Evolutionary conservation across 1,140 invertebrate species (phyloP).

Genomic region (Idris sp.): DNA sequence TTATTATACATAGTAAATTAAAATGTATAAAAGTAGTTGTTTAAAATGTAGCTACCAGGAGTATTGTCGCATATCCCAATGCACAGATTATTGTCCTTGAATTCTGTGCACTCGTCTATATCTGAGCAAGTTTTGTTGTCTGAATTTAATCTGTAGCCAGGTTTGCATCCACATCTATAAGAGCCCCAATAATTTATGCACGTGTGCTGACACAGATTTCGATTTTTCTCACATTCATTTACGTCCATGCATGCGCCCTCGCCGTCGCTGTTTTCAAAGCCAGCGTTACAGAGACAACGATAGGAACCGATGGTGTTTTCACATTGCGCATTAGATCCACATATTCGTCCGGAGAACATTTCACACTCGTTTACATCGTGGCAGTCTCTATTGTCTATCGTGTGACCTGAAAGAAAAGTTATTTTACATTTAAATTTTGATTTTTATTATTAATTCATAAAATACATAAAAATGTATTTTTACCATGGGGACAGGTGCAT

Average conservation of each 20-base stretch:
- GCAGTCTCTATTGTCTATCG: slow-evolving; percentile 72
- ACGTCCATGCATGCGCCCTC: slow-evolving; percentile 81
- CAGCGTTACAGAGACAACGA: slow-evolving; percentile 81
- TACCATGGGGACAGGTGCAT: slow-evolving; percentile 84
- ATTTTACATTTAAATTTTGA: slow-evolving; percentile 2
- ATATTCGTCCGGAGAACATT: slow-evolving; percentile 69
- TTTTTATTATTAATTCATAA: too few species aligned
- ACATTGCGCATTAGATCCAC: slow-evolving; percentile 75
- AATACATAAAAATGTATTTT: too few species aligned
- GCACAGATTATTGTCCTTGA: slow-evolving; percentile 85
- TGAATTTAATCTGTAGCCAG: slow-evolving; percentile 83
- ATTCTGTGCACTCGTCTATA: slow-evolving; percentile 91
- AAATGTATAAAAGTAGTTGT: too few species aligned
- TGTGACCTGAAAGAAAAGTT: slow-evolving; percentile 60
- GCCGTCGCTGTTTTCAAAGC: slow-evolving; percentile 82
- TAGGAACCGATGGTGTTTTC: slow-evolving; percentile 82
- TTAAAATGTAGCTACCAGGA: too few species aligned
- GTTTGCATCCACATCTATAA: slow-evolving; percentile 86
- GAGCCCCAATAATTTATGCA: slow-evolving; percentile 91
- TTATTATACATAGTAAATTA: too few species aligned
- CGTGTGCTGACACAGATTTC: slow-evolving; percentile 88
- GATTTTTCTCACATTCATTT: slow-evolving; percentile 82
- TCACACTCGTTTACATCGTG: slow-evolving; percentile 84
- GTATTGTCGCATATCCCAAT: slow-evolving; percentile 92
- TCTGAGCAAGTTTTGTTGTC: slow-evolving; percentile 91